Conservation (phyloP, 2,113 vertebrate genomes). For the Bostrychus sinensis region DNA sequence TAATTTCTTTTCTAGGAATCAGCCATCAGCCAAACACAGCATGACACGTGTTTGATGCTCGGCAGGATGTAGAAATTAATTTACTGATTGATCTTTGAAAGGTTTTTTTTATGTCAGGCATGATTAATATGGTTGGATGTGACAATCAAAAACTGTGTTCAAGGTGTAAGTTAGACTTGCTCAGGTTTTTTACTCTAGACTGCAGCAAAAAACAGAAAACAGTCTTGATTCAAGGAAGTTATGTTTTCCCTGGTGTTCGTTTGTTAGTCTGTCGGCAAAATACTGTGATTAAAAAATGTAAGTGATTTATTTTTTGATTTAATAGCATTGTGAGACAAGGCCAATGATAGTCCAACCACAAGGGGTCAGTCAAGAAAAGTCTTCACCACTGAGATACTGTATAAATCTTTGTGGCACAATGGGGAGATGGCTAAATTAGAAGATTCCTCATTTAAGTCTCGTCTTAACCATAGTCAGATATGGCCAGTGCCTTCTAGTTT, state of each 20-base stretch:
- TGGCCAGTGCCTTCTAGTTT: not conserved
- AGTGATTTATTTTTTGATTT: too few relatives aligned
- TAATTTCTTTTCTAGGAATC: constrained; percentile 13
- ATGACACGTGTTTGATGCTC: constrained; percentile 14
- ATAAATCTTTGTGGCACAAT: too few relatives aligned
- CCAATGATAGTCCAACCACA: constrained; percentile 8
- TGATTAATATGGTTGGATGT: constrained; percentile 29
- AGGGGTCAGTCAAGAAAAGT: not conserved
- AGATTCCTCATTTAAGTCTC: too few relatives aligned
- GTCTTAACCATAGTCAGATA: not conserved
- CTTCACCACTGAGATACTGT: too few relatives aligned
- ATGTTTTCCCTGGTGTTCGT: too few relatives aligned
- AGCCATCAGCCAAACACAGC: constrained; percentile 1
- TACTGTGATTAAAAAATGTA: too few relatives aligned
- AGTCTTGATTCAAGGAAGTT: too few relatives aligned
- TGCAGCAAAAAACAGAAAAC: constrained; percentile 33
- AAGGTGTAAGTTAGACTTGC: constrained; percentile 65
- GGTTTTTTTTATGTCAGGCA: not conserved
- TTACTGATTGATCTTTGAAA: constrained; percentile 54
- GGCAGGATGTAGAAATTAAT: constrained; percentile 19
- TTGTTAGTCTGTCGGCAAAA: too few relatives aligned
- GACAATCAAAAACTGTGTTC: constrained; percentile 70
- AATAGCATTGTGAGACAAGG: too few relatives aligned
- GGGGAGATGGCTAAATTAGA: too few relatives aligned
- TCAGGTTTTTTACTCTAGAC: constrained; percentile 56